phyloP scores from a whole-genome alignment of 2,113 vertebrate genomes.

The Pipa parva region DNA sequence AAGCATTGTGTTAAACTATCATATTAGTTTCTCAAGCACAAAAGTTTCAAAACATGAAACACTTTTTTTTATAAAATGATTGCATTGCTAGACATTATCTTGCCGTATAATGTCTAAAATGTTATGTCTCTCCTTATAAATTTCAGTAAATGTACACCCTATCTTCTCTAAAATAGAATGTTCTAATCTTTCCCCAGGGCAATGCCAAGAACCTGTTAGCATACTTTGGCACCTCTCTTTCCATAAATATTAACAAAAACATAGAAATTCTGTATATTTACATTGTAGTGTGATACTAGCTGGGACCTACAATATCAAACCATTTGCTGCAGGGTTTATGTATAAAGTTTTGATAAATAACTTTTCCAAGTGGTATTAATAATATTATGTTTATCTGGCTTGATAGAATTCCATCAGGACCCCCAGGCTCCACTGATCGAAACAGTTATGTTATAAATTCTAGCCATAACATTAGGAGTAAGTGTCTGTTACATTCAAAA shows the following conservation, averaged over 20 bases:
- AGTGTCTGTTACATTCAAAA: slow-evolving; percentile 27
- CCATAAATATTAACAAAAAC: slow-evolving; percentile 7
- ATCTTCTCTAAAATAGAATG: too few relatives aligned
- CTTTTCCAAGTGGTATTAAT: slow-evolving; percentile 34
- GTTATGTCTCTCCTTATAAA: too few relatives aligned
- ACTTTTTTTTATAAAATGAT: too few relatives aligned
- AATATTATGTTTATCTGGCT: slow-evolving; percentile 39
- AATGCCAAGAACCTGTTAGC: background rate
- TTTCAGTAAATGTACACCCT: too few relatives aligned
- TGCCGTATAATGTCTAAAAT: too few relatives aligned
- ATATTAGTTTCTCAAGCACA: too few relatives aligned
- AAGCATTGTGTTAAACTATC: too few relatives aligned
- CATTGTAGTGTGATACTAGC: background rate
- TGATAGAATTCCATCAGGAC: slow-evolving; percentile 32
- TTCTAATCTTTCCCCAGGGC: background rate
- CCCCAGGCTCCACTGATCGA: slow-evolving; percentile 24
- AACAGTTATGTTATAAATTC: slow-evolving; percentile 28
- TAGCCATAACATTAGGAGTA: slow-evolving; percentile 34
- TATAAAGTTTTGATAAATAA: slow-evolving; percentile 35
- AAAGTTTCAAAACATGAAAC: too few relatives aligned
- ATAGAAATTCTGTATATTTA: slow-evolving; percentile 2
- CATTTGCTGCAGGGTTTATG: slow-evolving; percentile 20
- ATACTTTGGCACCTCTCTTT: background rate
- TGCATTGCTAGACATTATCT: too few relatives aligned
- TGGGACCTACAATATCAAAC: slow-evolving; percentile 10